Percentiles rank a stretch among this genome's conserved stretches.
Evolutionary conservation across 2,888 invertebrate species (phyloP).

Genomic region (Hecatera dysodea): DNA sequence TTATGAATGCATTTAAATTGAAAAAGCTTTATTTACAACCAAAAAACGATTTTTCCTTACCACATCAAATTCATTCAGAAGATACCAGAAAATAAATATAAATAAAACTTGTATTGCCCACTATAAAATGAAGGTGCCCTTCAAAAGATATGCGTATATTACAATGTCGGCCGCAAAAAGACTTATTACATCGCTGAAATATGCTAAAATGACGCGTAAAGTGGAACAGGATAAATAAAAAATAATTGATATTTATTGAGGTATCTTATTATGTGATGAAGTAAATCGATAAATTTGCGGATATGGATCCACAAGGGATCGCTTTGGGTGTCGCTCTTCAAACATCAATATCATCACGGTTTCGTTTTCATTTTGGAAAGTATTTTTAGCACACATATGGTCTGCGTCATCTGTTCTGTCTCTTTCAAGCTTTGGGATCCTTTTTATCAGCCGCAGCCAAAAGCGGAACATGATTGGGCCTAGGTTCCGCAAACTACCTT

Average conservation of each 20-base stretch:
- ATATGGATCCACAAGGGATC: background rate
- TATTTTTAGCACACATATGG: too few relatives aligned
- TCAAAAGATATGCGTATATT: conserved; percentile 15
- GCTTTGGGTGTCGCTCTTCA: background rate
- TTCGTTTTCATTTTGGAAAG: too few relatives aligned
- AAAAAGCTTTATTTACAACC: background rate
- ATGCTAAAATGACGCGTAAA: conserved; percentile 5
- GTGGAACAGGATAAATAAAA: background rate
- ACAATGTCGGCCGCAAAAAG: background rate
- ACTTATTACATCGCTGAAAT: conserved; percentile 6
- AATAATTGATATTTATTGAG: background rate
- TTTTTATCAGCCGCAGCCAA: too few relatives aligned
- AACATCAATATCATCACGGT: background rate
- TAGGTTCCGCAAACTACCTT: too few relatives aligned
- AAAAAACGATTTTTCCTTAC: background rate
- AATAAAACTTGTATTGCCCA: background rate
- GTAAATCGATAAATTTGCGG: background rate
- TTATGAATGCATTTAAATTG: background rate
- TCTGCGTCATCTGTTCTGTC: too few relatives aligned
- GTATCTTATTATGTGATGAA: background rate
- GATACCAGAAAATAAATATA: background rate
- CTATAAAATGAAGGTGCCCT: conserved; percentile 20
- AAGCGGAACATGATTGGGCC: too few relatives aligned
- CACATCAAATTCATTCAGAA: background rate
- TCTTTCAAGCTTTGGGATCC: too few relatives aligned